Percentiles rank a stretch among this genome's conserved stretches.
These are phyloP conservation scores for Pogona vitticeps DNA, from an alignment of 2,113 vertebrate genomes.

Conservation along the genomic window DNA sequence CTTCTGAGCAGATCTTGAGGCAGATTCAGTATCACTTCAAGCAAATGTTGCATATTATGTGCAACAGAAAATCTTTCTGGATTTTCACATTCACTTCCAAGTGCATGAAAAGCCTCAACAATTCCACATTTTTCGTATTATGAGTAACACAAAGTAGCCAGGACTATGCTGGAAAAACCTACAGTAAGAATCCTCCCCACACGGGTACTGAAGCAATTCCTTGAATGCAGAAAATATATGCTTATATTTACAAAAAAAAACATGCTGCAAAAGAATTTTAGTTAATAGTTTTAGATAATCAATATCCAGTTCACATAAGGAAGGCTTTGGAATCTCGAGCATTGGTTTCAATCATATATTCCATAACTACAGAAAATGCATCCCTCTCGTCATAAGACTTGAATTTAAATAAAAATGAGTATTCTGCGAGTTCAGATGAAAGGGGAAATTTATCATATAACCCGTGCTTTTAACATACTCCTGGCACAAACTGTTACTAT, in stretches of 20 bases:
- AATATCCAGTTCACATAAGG: too few relatives aligned
- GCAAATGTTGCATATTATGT: not conserved
- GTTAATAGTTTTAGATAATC: too few relatives aligned
- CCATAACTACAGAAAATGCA: too few relatives aligned
- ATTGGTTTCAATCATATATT: too few relatives aligned
- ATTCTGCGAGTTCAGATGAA: too few relatives aligned
- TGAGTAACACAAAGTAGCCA: not conserved
- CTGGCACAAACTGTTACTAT: accelerated
- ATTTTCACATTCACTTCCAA: not conserved
- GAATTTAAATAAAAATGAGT: too few relatives aligned
- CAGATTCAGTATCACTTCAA: too few relatives aligned
- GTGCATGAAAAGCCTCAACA: not conserved
- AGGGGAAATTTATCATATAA: too few relatives aligned
- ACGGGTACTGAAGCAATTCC: not conserved
- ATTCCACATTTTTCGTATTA: not conserved
- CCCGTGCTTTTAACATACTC: not conserved
- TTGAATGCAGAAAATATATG: too few relatives aligned
- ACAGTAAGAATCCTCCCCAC: not conserved
- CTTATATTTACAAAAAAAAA: not conserved
- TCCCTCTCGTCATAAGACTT: too few relatives aligned
- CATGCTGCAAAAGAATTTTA: too few relatives aligned
- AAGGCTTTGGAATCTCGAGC: too few relatives aligned
- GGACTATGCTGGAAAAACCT: not conserved
- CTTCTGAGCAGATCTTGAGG: not conserved
- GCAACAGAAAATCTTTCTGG: not conserved